Percentiles rank a stretch among this genome's conserved stretches.
Evolutionary conservation across 2,888 invertebrate genomes (phyloP).

Genomic region (Ormyrus pomaceus): DNA sequence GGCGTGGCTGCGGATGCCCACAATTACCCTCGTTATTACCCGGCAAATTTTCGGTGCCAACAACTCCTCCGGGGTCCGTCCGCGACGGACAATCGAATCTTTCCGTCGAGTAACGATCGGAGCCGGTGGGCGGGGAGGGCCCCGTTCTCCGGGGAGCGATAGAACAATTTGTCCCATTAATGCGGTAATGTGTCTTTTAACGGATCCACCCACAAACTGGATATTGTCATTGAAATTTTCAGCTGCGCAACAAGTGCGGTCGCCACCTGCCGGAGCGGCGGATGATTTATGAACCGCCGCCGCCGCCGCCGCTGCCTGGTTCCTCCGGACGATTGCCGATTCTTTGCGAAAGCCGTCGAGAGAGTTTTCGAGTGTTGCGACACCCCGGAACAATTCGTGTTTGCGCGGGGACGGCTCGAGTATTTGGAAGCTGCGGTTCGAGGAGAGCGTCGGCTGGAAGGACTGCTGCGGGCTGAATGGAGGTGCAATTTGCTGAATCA

Average conservation of each 20-base stretch:
- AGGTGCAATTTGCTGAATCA: too few relatives aligned
- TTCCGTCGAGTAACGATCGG: too few relatives aligned
- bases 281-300: slow-evolving; percentile 31
- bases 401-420: background rate
- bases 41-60: slow-evolving; percentile 20
- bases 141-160: slow-evolving; percentile 23
- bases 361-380: background rate
- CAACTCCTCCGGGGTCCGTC: background rate
- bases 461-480: too few relatives aligned
- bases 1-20: slow-evolving; percentile 27
- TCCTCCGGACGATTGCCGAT: background rate
- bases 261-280: slow-evolving; percentile 22
- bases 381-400: background rate
- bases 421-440: too few relatives aligned
- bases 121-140: too few relatives aligned
- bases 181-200: too few relatives aligned
- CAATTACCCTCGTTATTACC: slow-evolving; percentile 32
- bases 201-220: slow-evolving; percentile 55
- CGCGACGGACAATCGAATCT: too few relatives aligned
- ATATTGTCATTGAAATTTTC: slow-evolving; percentile 30
- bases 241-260: slow-evolving; percentile 33
- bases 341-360: too few relatives aligned
- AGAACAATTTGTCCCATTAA: slow-evolving; percentile 42
- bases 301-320: background rate
- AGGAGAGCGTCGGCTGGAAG: too few relatives aligned